A percentile compares a stretch with the other conserved stretches of the same genome.
phyloP scores from a whole-genome alignment of 2,888 invertebrate species.

The Phengaris alcon region DNA sequence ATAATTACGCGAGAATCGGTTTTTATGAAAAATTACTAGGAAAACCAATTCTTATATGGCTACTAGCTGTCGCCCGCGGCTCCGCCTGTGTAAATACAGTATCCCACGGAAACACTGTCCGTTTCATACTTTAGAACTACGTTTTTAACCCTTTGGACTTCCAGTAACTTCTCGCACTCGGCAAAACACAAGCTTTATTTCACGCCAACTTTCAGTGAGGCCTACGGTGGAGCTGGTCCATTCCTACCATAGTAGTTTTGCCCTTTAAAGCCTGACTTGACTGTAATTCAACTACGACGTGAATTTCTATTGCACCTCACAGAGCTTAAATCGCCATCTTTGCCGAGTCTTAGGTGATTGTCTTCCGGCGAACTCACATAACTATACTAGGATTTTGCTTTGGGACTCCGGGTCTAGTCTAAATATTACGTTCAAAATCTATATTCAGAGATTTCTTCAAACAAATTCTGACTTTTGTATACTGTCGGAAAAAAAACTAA shows the following conservation, averaged over 20 bases:
- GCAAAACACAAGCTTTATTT: too few species aligned
- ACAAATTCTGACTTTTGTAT: neutral
- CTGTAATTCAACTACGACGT: neutral
- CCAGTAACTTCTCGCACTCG: too few species aligned
- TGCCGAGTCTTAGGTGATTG: slow-evolving; percentile 2
- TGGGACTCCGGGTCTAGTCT: neutral
- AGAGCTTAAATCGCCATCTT: slow-evolving; percentile 3
- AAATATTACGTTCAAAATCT: neutral
- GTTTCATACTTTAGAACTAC: too few species aligned
- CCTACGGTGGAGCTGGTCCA: too few species aligned
- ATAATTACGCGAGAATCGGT: slow-evolving; percentile 38
- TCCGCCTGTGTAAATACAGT: too few species aligned
- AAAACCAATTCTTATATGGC: too few species aligned
- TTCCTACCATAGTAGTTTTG: neutral
- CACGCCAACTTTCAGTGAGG: too few species aligned
- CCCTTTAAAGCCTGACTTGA: neutral
- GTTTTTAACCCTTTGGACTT: too few species aligned
- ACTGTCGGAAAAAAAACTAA: too few species aligned
- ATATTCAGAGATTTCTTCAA: neutral
- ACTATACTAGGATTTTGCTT: slow-evolving; percentile 13
- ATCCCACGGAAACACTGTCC: too few species aligned
- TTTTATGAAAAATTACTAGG: neutral
- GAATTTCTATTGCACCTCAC: slow-evolving; percentile 14
- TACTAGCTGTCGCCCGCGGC: too few species aligned
- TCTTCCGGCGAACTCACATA: slow-evolving; percentile 18